Base-by-base conservation (phyloP, 2,888 invertebrate species). In the Drosophila kambysellisi region DNA sequence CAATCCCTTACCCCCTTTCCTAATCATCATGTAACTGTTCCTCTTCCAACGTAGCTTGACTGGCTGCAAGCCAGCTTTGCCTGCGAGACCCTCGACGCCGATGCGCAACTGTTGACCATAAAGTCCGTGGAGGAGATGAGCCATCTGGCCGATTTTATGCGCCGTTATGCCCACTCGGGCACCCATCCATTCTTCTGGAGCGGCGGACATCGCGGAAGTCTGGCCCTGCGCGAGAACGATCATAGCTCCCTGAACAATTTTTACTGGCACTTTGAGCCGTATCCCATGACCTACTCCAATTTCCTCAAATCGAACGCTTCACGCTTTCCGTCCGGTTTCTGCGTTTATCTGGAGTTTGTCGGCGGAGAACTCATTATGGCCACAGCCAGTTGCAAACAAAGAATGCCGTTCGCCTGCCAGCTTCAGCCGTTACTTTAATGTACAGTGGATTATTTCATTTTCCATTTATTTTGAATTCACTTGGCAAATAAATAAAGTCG, bases 181-280 rank as follows among this genome's bases (percentile, higher is more conserved):
- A 88, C 59, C 0, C 85, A 84, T 17, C n/a, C 71, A 0, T 9
- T 41, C 15, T 86, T 87, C 57, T 87, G 86, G 86, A 75, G 54
- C 20, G 79, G 81, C n/a, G 86, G 83, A 11, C 89, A 90, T 68
- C 81, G 87, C 12, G 83, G 90, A 4, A 69, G 63, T 20, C 41
- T 78, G 35, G 43, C 60, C 25, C 8, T 52, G 1, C n/a, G 8
- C 0, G 51, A 62, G 2, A 32, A 70, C 15, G 71, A 71, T 29
- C 35, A 56, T 11, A 17, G 17, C 0, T 54, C 75, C 0, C 17
- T 86, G n/a, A 12, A 56, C 0, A 25, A 74, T 5, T 86, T 77
- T 17, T 87, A 86, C 65, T 87, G 89, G 87, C 79, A 76, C 39
- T 29, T 68, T 7, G 79, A 83, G 15, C 4, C 46, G 1, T 11